Conservation (phyloP, 2,888 invertebrate species). For the Taphrorychus bicolor region DNA sequence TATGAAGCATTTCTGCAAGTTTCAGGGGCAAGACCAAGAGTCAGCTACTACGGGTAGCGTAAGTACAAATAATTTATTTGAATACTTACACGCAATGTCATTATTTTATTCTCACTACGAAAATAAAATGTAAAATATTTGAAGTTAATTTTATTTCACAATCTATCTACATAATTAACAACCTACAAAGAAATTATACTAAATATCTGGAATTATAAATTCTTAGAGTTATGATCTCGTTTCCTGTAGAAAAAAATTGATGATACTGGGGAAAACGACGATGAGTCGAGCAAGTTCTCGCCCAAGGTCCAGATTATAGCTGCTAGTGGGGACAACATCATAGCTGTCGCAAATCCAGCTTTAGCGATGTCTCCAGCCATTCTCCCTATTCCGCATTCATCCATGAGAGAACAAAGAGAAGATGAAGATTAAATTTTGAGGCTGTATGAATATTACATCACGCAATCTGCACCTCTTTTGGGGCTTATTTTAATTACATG, state of each 20-base stretch:
- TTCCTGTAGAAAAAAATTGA: slow-evolving; percentile 49
- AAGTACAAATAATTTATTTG: slow-evolving; percentile 36
- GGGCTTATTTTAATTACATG: no score
- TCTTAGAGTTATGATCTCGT: slow-evolving; percentile 13
- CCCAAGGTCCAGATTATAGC: slow-evolving; percentile 77
- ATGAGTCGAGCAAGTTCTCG: slow-evolving; percentile 56
- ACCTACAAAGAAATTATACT: no score
- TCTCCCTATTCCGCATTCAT: slow-evolving; percentile 44
- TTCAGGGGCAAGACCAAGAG: slow-evolving; percentile 38
- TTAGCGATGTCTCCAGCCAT: slow-evolving; percentile 68
- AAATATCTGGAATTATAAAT: neutral
- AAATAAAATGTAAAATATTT: neutral
- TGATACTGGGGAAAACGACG: slow-evolving; percentile 50
- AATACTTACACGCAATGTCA: slow-evolving; percentile 27
- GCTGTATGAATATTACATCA: neutral
- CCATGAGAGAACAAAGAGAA: slow-evolving; percentile 15
- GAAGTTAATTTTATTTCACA: neutral
- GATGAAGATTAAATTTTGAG: slow-evolving; percentile 26
- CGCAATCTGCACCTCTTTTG: no score
- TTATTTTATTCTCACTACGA: slow-evolving; percentile 16
- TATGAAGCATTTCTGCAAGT: slow-evolving; percentile 15
- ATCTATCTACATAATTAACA: no score
- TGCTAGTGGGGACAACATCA: slow-evolving; percentile 85
- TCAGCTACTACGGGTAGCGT: slow-evolving; percentile 26
- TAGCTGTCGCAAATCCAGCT: slow-evolving; percentile 89